phyloP scores from a whole-genome alignment of 2,888 invertebrate genomes.

The Amorpha juglandis region DNA sequence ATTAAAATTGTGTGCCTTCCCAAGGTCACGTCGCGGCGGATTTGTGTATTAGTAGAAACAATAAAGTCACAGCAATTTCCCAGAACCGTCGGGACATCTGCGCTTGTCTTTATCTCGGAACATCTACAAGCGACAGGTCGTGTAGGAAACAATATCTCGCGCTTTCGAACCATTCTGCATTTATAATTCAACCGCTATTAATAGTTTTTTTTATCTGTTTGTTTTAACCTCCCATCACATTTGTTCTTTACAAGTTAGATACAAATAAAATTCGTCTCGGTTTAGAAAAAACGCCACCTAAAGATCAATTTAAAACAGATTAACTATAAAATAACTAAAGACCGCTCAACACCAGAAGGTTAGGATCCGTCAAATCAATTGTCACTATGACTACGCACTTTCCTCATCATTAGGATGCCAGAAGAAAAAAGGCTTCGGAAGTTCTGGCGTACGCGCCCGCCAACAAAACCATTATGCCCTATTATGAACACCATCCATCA shows the following conservation, averaged over 20 bases:
- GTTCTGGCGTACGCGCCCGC: conserved; percentile 75
- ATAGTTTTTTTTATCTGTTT: conserved; percentile 26
- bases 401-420: conserved; percentile 73
- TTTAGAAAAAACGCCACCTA: conserved; percentile 6
- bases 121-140: conserved; percentile 62
- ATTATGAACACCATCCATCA: conserved; percentile 82
- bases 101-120: conserved; percentile 69
- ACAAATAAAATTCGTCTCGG: conserved; percentile 21
- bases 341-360: conserved; percentile 74
- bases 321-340: conserved; percentile 68
- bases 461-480: conserved; percentile 82
- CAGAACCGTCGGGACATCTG: conserved; percentile 68
- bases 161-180: conserved; percentile 39
- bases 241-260: background rate
- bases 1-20: conserved; percentile 55
- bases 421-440: conserved; percentile 74
- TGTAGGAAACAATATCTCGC: conserved; percentile 43
- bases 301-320: conserved; percentile 70
- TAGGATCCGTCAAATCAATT: conserved; percentile 65
- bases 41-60: conserved; percentile 57
- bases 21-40: conserved; percentile 61
- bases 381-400: conserved; percentile 75
- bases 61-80: conserved; percentile 57
- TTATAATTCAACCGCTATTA: conserved; percentile 33
- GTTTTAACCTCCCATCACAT: conserved; percentile 24